Evolutionary conservation across 1,140 invertebrate genomes (phyloP).

Genomic region (Phocides pigmalion): DNA sequence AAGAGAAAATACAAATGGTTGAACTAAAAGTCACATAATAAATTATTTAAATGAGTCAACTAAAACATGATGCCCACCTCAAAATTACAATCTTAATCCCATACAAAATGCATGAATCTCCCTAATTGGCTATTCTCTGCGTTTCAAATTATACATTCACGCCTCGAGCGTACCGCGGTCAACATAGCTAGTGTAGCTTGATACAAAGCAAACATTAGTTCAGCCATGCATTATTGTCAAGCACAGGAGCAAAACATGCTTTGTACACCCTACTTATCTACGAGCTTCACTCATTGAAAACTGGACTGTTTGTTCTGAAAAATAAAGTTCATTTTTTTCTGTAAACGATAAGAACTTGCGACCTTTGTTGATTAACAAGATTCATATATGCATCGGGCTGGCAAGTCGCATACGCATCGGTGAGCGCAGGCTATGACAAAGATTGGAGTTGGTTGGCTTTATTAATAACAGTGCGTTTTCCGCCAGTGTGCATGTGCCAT

Average conservation of each 20-base stretch:
- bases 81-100: constrained; percentile 50
- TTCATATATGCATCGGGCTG: constrained; percentile 66
- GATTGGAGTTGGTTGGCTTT: constrained; percentile 73
- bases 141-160: constrained; percentile 78
- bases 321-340: constrained; percentile 39
- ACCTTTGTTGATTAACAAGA: constrained; percentile 33
- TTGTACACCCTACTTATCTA: constrained; percentile 2
- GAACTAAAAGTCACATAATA: too few relatives aligned
- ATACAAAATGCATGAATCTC: constrained; percentile 77
- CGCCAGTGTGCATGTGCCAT: constrained; percentile 45
- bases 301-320: constrained; percentile 10
- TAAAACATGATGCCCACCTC: constrained; percentile 30
- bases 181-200: constrained; percentile 73
- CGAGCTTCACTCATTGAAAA: constrained; percentile 20
- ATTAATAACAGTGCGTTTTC: constrained; percentile 74
- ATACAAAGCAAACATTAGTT: constrained; percentile 82
- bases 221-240: constrained; percentile 83
- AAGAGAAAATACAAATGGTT: too few relatives aligned
- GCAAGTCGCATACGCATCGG: constrained; percentile 69
- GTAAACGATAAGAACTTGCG: constrained; percentile 20
- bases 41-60: constrained; percentile 28
- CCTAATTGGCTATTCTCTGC: constrained; percentile 77
- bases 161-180: constrained; percentile 72
- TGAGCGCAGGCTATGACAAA: constrained; percentile 74
- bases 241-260: constrained; percentile 59